Percentiles rank a stretch among this genome's conserved stretches.
Evolutionary conservation across 2,797 vertebrate genomes (phyloP).

Genomic region (Emys orbicularis): DNA sequence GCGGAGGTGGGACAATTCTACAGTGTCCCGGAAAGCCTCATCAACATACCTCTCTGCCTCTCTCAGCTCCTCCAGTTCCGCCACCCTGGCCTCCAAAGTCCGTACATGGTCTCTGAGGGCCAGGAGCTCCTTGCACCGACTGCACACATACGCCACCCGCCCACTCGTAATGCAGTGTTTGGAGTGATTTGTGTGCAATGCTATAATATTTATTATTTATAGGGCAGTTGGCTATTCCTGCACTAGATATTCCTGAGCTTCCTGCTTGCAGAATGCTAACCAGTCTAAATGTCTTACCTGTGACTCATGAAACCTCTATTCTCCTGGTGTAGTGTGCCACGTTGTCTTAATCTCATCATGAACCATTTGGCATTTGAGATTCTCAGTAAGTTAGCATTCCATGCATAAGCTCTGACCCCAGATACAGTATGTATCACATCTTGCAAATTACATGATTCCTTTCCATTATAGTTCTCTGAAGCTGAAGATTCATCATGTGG

Average conservation of each 20-base stretch:
- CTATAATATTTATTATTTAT: background rate
- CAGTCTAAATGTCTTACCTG: background rate
- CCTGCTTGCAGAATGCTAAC: rapidly evolving
- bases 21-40: too few relatives aligned
- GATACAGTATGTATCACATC: rapidly evolving
- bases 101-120: too few relatives aligned
- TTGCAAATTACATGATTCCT: background rate
- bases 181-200: background rate
- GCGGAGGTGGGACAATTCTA: too few relatives aligned
- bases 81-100: too few relatives aligned
- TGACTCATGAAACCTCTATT: background rate
- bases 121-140: too few relatives aligned
- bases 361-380: rapidly evolving
- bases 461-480: background rate
- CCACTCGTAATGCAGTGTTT: background rate
- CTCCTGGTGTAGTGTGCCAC: background rate
- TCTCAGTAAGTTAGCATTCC: background rate
- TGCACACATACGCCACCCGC: too few relatives aligned
- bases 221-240: background rate
- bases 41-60: too few relatives aligned
- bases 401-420: background rate
- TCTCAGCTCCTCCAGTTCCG: too few relatives aligned
- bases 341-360: background rate
- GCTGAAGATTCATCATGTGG: rapidly evolving
- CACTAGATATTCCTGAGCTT: background rate